A percentile compares a stretch with the other conserved stretches of the same genome.
Evolutionary conservation across 1,140 invertebrate genomes (phyloP).

Genomic region (Araneus ventricosus): DNA sequence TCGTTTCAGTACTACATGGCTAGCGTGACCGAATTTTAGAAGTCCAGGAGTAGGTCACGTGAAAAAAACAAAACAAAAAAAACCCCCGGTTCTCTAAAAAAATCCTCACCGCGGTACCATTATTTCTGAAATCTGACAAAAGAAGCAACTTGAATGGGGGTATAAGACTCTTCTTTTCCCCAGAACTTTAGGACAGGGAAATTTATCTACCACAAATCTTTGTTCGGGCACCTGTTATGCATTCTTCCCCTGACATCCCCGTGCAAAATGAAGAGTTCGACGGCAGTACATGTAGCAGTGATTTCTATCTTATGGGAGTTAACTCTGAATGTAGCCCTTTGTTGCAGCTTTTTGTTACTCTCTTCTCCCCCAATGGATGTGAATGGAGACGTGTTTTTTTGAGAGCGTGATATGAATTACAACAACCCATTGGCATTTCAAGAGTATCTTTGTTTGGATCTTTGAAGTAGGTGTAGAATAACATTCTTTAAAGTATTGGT

Average conservation of each 20-base stretch:
- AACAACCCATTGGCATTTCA: neutral
- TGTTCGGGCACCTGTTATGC: conserved; percentile 38
- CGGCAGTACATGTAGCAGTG: neutral
- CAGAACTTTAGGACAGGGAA: neutral
- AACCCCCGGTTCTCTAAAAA: neutral
- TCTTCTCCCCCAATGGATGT: neutral
- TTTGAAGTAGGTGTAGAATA: neutral
- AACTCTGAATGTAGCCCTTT: neutral
- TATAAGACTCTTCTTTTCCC: neutral
- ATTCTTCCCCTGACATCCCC: neutral
- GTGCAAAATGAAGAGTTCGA: conserved; percentile 15
- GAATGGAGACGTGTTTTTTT: neutral
- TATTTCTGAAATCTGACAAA: conserved; percentile 7
- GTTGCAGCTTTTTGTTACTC: neutral
- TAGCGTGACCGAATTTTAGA: neutral
- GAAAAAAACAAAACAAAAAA: neutral
- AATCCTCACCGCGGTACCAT: neutral
- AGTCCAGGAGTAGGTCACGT: neutral
- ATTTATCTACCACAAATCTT: conserved; percentile 37
- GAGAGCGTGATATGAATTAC: neutral
- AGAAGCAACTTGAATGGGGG: neutral
- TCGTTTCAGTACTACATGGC: neutral
- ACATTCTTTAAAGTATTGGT: neutral
- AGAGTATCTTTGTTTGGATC: conserved; percentile 4
- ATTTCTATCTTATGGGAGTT: conserved; percentile 33